Evolutionary conservation across 2,797 vertebrate genomes (phyloP), one percentile per base, ranked within the genome.

Genomic region (Centroberyx gerrardi): DNA sequence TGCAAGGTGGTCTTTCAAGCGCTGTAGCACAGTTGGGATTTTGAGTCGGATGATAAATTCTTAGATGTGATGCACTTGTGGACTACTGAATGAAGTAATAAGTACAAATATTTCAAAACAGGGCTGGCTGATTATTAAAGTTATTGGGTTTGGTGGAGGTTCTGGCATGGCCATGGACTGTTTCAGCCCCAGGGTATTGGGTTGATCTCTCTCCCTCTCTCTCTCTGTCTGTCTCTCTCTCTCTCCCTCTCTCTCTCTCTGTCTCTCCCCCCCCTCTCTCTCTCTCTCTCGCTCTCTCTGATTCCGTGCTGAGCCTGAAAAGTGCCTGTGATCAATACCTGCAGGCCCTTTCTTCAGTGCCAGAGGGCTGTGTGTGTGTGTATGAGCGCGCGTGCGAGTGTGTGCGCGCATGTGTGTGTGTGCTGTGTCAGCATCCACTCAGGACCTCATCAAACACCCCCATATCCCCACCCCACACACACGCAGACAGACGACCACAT

Each of bases 321-420:
- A 91, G 90, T 89, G 80, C 83, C 81, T 91, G 88, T 94, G 93
- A 94, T 95, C 94, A 92, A 95, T 95, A 94, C 91, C 87, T 92
- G 81, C 90, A 91, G 90, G 92, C 85, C 86, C 74, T 91, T 85
- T 89, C 85, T 82, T 78, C 83, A 71, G 79, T 81, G 87, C 90
- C 87, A 89, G 82, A 86, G 90, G 88, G 85, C 66, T 90, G 76
- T 80, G 58, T 87, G 64, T 84, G 74, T 78, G 60, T 79, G 61
- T 76, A 51, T 69, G 69, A 69, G 71, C 65, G 56, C 49, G 51
- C 60, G 48, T 68, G 64, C 31, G 62, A 59, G 65, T 64, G 54
- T 56, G 38, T 63, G 46, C n/a, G n/a, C 52, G 51, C 40, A 27
- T 27, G 10, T 52, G 62, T 62, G 62, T 71, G 75, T 80, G 68